phyloP scores from a whole-genome alignment of 2,888 invertebrate species.

The Patella ulyssiponensis region DNA sequence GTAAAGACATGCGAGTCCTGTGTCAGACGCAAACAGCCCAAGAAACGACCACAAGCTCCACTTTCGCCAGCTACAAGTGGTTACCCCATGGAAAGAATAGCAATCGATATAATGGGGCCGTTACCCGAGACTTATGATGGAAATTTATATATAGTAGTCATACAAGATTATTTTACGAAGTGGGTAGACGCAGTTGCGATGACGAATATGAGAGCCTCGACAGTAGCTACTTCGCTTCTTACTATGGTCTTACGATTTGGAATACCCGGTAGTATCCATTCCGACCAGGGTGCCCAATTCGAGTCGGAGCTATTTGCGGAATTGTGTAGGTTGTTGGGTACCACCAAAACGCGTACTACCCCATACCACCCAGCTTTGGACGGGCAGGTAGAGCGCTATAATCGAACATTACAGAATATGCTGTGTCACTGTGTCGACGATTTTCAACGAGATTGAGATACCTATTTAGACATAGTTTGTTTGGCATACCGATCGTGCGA shows the following conservation, averaged over 20 bases:
- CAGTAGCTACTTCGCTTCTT: neutral
- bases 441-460: no score
- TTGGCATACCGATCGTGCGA: no score
- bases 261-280: conserved; percentile 8
- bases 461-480: no score
- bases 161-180: conserved; percentile 11
- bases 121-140: conserved; percentile 10
- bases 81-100: conserved; percentile 14
- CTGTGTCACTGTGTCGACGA: no score
- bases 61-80: conserved; percentile 5
- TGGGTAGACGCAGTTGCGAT: conserved; percentile 11
- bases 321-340: neutral
- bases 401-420: no score
- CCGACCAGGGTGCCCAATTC: conserved; percentile 10
- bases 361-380: neutral
- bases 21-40: neutral
- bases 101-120: conserved; percentile 16
- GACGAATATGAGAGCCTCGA: neutral
- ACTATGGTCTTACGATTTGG: conserved; percentile 1
- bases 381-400: no score
- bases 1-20: conserved; percentile 9
- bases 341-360: neutral
- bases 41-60: conserved; percentile 1
- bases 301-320: neutral
- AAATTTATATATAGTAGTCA: no score